Conservation (phyloP, 2,888 invertebrate species). For the Acanthosepion pharaonis region DNA sequence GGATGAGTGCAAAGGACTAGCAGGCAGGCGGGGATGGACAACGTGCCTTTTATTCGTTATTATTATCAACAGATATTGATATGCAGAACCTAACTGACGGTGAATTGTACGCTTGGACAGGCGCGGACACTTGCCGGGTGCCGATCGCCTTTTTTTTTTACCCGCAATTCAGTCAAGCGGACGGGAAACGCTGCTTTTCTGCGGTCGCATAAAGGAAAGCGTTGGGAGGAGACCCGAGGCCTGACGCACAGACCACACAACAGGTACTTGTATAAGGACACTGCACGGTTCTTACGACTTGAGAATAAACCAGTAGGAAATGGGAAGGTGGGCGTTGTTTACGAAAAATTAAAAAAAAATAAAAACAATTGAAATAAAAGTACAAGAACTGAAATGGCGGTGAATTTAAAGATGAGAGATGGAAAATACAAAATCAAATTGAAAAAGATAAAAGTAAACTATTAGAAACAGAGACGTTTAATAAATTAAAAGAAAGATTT, state of each 20-base stretch:
- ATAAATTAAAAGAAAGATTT: background rate
- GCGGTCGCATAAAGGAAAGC: background rate
- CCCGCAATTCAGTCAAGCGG: background rate
- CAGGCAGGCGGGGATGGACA: background rate
- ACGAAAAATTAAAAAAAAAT: background rate
- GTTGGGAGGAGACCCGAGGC: background rate
- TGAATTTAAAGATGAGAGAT: background rate
- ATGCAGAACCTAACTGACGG: constrained; percentile 3
- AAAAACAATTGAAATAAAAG: background rate
- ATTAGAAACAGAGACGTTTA: background rate
- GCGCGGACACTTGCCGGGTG: background rate
- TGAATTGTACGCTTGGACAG: constrained; percentile 22
- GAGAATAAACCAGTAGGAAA: background rate
- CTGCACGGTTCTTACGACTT: background rate
- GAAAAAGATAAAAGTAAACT: background rate
- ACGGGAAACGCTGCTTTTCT: background rate
- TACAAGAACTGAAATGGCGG: background rate
- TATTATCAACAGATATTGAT: constrained; percentile 20
- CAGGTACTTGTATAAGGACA: background rate
- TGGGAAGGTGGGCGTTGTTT: background rate
- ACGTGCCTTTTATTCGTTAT: background rate
- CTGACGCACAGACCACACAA: background rate
- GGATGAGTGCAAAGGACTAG: background rate
- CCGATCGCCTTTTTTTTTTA: background rate
- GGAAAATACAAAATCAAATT: background rate